A percentile compares a stretch with the other conserved stretches of the same genome.
phyloP scores from a whole-genome alignment of 2,113 vertebrate genomes.

The Seriola rivoliana region DNA sequence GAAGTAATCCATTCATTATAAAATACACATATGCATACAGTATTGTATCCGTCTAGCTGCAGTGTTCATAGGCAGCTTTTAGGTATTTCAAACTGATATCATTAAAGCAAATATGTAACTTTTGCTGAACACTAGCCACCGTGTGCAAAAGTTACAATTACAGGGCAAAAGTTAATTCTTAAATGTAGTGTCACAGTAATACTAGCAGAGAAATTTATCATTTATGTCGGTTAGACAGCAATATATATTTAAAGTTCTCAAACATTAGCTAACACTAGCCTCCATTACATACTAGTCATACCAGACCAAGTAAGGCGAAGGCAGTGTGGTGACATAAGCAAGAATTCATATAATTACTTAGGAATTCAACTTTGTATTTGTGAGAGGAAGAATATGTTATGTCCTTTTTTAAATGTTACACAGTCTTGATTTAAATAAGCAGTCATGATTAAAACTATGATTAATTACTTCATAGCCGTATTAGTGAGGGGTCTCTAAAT shows the following conservation, averaged over 20 bases:
- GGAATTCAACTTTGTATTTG: not conserved
- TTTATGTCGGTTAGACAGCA: not conserved
- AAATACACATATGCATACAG: not conserved
- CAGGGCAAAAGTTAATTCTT: not conserved
- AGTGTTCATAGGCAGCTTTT: no score
- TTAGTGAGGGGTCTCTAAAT: not conserved
- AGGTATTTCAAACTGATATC: not conserved
- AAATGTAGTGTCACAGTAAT: not conserved
- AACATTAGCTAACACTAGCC: not conserved
- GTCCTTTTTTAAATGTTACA: not conserved
- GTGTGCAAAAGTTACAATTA: no score
- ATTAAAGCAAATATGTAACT: not conserved
- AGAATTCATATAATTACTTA: not conserved
- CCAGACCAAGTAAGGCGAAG: not conserved
- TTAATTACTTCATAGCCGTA: not conserved
- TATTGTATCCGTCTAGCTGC: not conserved
- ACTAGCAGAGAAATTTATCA: not conserved
- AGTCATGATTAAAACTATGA: not conserved
- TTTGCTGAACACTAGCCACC: not conserved
- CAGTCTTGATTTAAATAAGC: not conserved
- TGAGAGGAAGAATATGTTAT: not conserved
- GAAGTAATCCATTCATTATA: not conserved
- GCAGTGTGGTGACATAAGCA: not conserved
- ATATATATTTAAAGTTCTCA: not conserved
- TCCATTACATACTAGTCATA: not conserved